Evolutionary conservation across 2,888 invertebrate species (phyloP), one percentile per base, ranked within the genome.

Genomic region (Hirtodrosophila trivittata): DNA sequence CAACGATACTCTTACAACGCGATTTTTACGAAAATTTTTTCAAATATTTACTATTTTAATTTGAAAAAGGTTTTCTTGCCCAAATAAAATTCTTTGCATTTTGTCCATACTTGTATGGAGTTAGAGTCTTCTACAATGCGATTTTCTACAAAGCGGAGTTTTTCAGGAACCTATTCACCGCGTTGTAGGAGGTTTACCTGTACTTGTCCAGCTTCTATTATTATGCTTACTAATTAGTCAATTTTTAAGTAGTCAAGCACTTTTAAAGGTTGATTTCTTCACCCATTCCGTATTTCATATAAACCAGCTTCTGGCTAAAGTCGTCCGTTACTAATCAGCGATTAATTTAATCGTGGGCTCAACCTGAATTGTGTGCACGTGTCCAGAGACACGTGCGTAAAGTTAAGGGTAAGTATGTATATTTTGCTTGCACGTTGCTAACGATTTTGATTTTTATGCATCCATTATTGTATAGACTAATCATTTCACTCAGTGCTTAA

Each of bases 321-420:
- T 71, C 72, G 77, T 69, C 88, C 88, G 82, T 85, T 83, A 88
- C 89, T 89, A 89, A 89, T 89, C 89, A 89, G 89, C 90, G 89
- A 89, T 89, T 89, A 89, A 89, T 89, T 89, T 89, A 89, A 89
- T 89, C 89, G 88, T 80, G 85, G 84, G 75, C 86, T 89, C 89
- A 89, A 89, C 89, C 89, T 89, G 89, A 87, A 89, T 88, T 87
- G 87, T 80, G 83, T 74, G 75, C 89, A 89, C 89, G 89, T 89
- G 89, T 72, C 89, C 55, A 58, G 35, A 35, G 87, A 64, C 87
- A 87, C 87, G 87, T 87, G 87, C 80, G 49, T 66, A 70, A 69
- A 59, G 60, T 77, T 68, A 75, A 75, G 85, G 85, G 87, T 83
- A 85, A 82, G 74, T 71, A 75, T 72, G 68, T 74, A 67, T 76